Base-by-base conservation (phyloP, 1,140 invertebrate genomes). In the Battus philenor region DNA sequence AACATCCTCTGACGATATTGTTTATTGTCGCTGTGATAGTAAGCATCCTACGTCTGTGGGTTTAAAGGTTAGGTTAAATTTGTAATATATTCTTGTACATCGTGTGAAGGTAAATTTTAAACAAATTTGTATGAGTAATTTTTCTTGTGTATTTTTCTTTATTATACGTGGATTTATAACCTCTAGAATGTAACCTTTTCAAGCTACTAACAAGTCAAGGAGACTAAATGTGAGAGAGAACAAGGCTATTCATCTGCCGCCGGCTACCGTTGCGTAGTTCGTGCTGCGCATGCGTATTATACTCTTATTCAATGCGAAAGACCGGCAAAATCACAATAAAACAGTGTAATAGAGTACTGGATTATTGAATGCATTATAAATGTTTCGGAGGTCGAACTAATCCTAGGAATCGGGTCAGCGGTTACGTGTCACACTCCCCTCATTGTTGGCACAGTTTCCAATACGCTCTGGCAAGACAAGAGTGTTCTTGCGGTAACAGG, bases 181-280 rank as follows among this genome's bases (percentile, higher is more conserved):
- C 55, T 63, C 50, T 43, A 63, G 43, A 38, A 7, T 26, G 24
- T 26, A 7, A 9, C 7, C n/a, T n/a, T 30, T 10, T 47, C 31
- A 9, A 26, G 38, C 31, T 45, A 54, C 47, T 58, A 55, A 46
- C 44, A 44, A 56, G 44, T 47, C 39, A 33, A 55, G 54, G 43
- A 53, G 50, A 50, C 60, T 54, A 52, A 57, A 50, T 58, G 60
- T 50, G 55, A 63, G 52, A 63, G 52, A 50, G 66, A 68, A 65
- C 71, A 72, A 75, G 71, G 71, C 63, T 61, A 68, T 47, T 43
- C 54, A 62, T 65, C 55, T 55, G 65, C 58, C 58, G 50, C 53
- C 51, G 33, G 45, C 47, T 45, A 20, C 47, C 49, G 32, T 29
- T 48, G 33, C 24, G 27, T n/a, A n/a, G n/a, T n/a, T 12, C 39